Conservation (phyloP, 2,888 invertebrate species). For the Agrypnus murinus region DNA sequence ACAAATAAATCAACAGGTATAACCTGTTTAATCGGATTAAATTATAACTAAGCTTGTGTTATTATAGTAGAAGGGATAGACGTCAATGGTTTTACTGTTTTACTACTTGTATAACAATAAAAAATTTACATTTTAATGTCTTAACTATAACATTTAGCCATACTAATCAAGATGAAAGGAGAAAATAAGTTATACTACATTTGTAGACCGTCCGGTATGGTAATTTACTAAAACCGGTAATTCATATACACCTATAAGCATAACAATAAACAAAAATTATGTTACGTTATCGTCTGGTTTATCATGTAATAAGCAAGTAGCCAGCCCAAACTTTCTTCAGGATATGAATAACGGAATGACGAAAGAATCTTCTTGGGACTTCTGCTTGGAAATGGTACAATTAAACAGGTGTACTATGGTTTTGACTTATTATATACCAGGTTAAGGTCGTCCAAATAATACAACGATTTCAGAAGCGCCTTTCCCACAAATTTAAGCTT, state of each 20-base stretch:
- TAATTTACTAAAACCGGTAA: slow-evolving; percentile 28
- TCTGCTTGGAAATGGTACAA: slow-evolving; percentile 43
- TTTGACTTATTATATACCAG: slow-evolving; percentile 27
- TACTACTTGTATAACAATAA: slow-evolving; percentile 2
- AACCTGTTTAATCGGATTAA: slow-evolving; percentile 12
- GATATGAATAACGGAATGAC: slow-evolving; percentile 30
- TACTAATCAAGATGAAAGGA: slow-evolving; percentile 36
- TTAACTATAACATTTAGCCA: slow-evolving; percentile 32
- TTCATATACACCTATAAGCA: not conserved
- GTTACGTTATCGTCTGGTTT: slow-evolving; percentile 22
- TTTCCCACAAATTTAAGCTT: slow-evolving; percentile 38
- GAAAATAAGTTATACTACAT: slow-evolving; percentile 20
- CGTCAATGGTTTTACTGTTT: slow-evolving; percentile 1
- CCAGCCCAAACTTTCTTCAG: slow-evolving; percentile 10
- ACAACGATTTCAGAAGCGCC: slow-evolving; percentile 33
- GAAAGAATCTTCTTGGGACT: slow-evolving; percentile 25
- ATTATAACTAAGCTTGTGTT: slow-evolving; percentile 1
- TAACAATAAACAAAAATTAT: slow-evolving; percentile 34
- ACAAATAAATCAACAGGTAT: not conserved
- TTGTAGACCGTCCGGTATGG: slow-evolving; percentile 17
- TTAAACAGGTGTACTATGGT: slow-evolving; percentile 47
- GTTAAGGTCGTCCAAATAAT: slow-evolving; percentile 46
- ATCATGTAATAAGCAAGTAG: slow-evolving; percentile 35
- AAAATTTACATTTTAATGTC: slow-evolving; percentile 22
- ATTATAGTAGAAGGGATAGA: not conserved